Evolutionary conservation across 92 coral and sea anemone species (phyloP).

Genomic region (Zoanthus gigantus): DNA sequence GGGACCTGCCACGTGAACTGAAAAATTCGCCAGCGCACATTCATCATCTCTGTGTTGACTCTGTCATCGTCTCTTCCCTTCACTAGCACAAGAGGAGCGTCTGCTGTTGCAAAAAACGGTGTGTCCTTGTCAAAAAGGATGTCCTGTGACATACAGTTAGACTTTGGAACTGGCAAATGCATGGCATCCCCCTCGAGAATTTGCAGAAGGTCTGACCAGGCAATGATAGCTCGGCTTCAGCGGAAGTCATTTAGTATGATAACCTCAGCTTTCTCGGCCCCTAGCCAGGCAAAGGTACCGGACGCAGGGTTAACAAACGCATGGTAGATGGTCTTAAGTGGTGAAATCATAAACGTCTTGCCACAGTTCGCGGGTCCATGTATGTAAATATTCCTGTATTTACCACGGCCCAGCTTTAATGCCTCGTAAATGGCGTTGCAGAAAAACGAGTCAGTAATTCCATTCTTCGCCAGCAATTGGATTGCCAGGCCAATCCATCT

Average conservation of each 20-base stretch:
- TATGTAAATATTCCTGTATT: constrained; percentile 57
- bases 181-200: constrained; percentile 57
- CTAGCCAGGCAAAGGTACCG: constrained; percentile 47
- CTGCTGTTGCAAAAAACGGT: constrained; percentile 47
- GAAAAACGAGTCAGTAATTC: neutral
- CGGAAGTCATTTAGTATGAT: constrained; percentile 38
- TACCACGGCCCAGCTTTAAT: constrained; percentile 44
- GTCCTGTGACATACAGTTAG: constrained; percentile 15
- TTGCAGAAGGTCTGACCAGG: constrained; percentile 55
- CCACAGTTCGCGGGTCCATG: constrained; percentile 57
- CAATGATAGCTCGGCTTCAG: constrained; percentile 54
- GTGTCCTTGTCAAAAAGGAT: constrained; percentile 37
- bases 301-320: constrained; percentile 43
- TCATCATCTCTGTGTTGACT: constrained; percentile 58
- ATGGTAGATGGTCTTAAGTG: constrained; percentile 23
- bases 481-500: constrained; percentile 32
- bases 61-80: constrained; percentile 33
- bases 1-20: constrained; percentile 38
- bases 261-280: constrained; percentile 35
- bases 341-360: constrained; percentile 36
- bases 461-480: neutral
- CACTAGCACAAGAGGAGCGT: constrained; percentile 41
- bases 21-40: constrained; percentile 47
- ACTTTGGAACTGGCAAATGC: constrained; percentile 58
- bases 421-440: constrained; percentile 19